phyloP scores from a whole-genome alignment of 2,797 vertebrate species.

The Epinephelus coioides region DNA sequence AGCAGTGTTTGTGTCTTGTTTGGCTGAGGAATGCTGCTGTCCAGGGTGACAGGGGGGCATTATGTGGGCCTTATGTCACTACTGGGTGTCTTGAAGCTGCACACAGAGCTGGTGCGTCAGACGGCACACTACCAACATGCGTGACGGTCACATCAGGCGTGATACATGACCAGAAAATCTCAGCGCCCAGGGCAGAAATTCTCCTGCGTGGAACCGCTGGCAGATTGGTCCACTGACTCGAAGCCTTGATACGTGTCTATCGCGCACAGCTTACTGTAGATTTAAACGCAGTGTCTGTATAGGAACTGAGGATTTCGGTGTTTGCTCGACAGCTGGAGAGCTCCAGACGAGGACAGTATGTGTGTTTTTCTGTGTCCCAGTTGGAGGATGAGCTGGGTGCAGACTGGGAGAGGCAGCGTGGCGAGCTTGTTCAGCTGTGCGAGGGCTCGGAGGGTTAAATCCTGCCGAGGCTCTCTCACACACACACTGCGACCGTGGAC shows the following conservation, averaged over 20 bases:
- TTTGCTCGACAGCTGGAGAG: conserved; percentile 76
- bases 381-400: conserved; percentile 73
- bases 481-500: conserved; percentile 58
- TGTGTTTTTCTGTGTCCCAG: conserved; percentile 78
- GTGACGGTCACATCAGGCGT: conserved; percentile 62
- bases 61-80: conserved; percentile 83
- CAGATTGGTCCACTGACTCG: not conserved
- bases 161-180: conserved; percentile 56
- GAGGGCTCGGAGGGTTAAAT: conserved; percentile 84
- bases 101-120: conserved; percentile 73
- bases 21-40: conserved; percentile 82
- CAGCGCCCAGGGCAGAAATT: conserved; percentile 13
- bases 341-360: conserved; percentile 67
- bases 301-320: conserved; percentile 51
- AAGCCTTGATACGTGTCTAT: conserved; percentile 3
- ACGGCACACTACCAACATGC: conserved; percentile 75
- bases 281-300: conserved; percentile 35
- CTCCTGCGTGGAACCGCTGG: not conserved
- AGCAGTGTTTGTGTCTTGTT: conserved; percentile 83
- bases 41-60: conserved; percentile 75
- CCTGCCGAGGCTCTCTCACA: conserved; percentile 73
- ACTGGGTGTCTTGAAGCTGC: conserved; percentile 76
- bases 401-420: conserved; percentile 72
- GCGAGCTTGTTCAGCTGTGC: conserved; percentile 85
- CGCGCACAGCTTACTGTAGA: conserved; percentile 17